Conservation (phyloP, 2,797 vertebrate species). For the Erethizon dorsatum region DNA sequence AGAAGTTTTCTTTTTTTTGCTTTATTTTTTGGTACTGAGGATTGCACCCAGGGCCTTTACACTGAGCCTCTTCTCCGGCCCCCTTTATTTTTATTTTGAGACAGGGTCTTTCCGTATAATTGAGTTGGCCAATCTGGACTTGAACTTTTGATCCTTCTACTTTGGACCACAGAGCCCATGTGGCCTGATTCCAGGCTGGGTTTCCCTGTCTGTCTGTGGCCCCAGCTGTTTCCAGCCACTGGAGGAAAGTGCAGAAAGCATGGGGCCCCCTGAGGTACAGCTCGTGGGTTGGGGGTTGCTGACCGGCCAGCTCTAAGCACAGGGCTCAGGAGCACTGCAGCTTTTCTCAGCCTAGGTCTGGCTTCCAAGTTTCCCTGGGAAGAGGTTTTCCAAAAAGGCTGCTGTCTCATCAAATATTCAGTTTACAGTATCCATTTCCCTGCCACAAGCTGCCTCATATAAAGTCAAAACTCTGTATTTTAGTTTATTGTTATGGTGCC, state of each 20-base stretch:
- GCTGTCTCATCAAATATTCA: background rate
- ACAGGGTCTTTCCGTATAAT: background rate
- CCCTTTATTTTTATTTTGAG: background rate
- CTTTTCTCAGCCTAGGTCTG: background rate
- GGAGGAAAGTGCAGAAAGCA: background rate
- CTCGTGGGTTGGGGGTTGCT: background rate
- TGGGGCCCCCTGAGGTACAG: too few relatives aligned
- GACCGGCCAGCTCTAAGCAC: background rate
- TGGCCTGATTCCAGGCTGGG: background rate
- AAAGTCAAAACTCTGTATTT: background rate
- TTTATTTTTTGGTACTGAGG: background rate
- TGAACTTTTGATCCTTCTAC: background rate
- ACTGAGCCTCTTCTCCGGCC: background rate
- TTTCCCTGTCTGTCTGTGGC: background rate
- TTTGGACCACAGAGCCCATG: background rate
- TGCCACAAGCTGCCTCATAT: background rate
- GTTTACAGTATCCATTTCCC: background rate
- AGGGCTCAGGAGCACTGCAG: background rate
- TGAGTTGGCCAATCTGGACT: background rate
- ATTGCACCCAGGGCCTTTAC: background rate
- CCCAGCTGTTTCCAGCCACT: background rate
- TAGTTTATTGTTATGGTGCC: background rate
- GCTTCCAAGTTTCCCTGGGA: background rate
- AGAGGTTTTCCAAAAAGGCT: conserved; percentile 4
- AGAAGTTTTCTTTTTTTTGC: conserved; percentile 7